Base-by-base conservation (phyloP, 2,113 vertebrate genomes). In the Mastomys natalensis region DNA sequence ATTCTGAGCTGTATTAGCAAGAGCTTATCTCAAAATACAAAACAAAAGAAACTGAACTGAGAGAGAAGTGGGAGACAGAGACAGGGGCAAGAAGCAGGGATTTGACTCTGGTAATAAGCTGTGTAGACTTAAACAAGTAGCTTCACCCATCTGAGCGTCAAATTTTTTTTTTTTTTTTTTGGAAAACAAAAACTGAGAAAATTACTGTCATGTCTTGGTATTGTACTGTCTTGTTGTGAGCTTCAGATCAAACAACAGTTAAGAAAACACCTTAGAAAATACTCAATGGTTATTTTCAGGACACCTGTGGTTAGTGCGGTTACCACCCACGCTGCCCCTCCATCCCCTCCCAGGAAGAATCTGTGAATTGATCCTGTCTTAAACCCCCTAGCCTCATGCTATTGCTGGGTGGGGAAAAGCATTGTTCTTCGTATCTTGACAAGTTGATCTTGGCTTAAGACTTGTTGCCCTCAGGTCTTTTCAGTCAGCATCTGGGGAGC, bases 381-480 rank as follows among this genome's bases (percentile, higher is more conserved):
- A 87, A 96, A 64, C 76, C 78, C 78, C 81, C 48, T n/a, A 87
- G 95, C 93, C 64, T 24, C 3, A 22, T 72, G 92, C 76, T 94
- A 72, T 76, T 66, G 26, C 58, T 97, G 93, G 90, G 86, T 94
- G 72, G 92, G 72, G 45, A 66, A 29, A 45, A 80, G 73, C 96
- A 93, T 95, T 97, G 96, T 97, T 95, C 64, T 94, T 96, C 34
- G 37, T 93, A 93, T 94, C 93, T 88, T 96, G 96, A 97, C 95
- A 95, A 90, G 92, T 97, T 95, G 96, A 97, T 98, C 93, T 96
- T 93, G 84, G 93, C 13, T 96, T 97, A 96, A 94, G 84, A 90
- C 70, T 90, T 97, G 92, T 70, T 95, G 94, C 96, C 96, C 60
- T 97, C 66, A 11, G 92, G 87, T 81, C 90, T 95, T 93, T 97